phyloP scores from a whole-genome alignment of 2,113 vertebrate genomes.

The Verasper variegatus region DNA sequence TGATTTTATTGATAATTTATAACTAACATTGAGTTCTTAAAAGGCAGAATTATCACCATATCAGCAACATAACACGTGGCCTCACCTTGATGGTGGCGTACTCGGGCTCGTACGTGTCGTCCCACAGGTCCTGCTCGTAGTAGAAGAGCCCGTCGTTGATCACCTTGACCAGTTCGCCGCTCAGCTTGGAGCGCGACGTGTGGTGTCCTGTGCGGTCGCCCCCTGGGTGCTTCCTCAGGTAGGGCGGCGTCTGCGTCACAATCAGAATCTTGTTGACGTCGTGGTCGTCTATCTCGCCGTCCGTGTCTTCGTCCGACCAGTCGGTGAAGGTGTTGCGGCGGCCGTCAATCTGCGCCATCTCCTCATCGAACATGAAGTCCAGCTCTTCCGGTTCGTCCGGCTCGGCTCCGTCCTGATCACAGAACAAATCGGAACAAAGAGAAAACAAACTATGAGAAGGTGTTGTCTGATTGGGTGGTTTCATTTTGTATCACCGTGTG shows the following conservation, averaged over 20 bases:
- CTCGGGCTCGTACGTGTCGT: constrained; percentile 94
- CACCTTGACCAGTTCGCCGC: constrained; percentile 92
- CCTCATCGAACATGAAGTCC: constrained; percentile 98
- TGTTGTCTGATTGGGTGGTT: no score
- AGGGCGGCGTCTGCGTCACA: constrained; percentile 96
- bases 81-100: constrained; percentile 99
- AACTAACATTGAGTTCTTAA: no score
- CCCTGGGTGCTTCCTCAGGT: constrained; percentile 94
- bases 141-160: constrained; percentile 98
- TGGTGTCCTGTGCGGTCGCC: constrained; percentile 97
- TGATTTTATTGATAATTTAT: no score
- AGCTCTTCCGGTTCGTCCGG: constrained; percentile 96
- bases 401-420: constrained; percentile 79
- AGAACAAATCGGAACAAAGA: neutral
- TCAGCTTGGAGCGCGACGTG: constrained; percentile 93
- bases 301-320: constrained; percentile 97
- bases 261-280: constrained; percentile 99
- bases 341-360: constrained; percentile 98
- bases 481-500: no score
- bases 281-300: constrained; percentile 94
- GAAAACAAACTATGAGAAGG: neutral
- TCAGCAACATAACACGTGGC: no score
- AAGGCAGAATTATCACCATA: neutral
- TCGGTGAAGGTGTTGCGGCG: constrained; percentile 97
- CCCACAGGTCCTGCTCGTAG: constrained; percentile 98